Percentiles rank a stretch among this genome's conserved stretches.
Conservation (phyloP, 2,888 invertebrate genomes). For the Tachina grossa region DNA sequence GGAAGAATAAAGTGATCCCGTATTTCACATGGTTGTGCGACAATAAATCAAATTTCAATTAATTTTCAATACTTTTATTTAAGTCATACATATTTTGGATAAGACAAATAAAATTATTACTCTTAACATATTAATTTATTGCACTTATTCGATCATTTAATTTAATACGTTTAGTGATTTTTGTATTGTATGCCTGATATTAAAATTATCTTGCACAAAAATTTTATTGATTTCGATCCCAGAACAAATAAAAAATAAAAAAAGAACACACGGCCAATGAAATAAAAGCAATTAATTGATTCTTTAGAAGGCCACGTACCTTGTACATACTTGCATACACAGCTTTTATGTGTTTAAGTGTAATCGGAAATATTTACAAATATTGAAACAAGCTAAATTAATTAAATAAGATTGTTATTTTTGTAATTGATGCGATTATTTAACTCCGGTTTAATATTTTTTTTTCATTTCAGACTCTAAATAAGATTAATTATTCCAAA, state of each 20-base stretch:
- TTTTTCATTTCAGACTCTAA: not conserved
- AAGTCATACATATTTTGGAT: constrained; percentile 17
- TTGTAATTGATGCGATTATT: constrained; percentile 5
- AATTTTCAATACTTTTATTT: not conserved
- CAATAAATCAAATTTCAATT: not conserved
- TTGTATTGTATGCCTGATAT: not conserved
- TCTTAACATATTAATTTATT: constrained; percentile 18
- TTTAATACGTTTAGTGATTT: not conserved
- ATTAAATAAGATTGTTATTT: not conserved
- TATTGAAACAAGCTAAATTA: constrained; percentile 9
- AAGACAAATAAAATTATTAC: constrained; percentile 36
- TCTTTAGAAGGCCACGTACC: not conserved
- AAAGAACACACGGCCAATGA: not conserved
- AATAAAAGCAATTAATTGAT: constrained; percentile 8
- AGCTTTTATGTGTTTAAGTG: not conserved
- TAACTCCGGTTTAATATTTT: not conserved
- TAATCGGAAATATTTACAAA: not conserved
- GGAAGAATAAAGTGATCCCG: too few relatives aligned
- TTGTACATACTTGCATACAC: not conserved
- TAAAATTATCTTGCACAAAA: constrained; percentile 21
- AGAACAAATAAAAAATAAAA: not conserved
- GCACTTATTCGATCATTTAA: not conserved
- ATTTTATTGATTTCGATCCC: not conserved
- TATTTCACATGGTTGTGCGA: too few relatives aligned
- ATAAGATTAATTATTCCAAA: not conserved